Evolutionary conservation across 2,888 invertebrate genomes (phyloP).

Genomic region (Tetropium fuscum): DNA sequence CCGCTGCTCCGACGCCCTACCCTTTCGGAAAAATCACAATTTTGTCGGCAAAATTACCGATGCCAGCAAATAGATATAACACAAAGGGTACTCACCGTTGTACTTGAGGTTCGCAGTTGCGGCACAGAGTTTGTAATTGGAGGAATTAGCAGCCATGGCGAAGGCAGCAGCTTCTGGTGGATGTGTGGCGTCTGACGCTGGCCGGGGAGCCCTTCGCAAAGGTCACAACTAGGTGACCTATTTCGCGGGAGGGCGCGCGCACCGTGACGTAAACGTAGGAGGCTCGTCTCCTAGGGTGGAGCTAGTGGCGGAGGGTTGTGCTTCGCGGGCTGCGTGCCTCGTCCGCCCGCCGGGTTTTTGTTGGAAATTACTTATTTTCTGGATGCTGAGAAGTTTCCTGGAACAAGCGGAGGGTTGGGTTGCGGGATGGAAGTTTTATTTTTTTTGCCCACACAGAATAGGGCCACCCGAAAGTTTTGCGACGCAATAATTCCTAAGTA

Average conservation of each 20-base stretch:
- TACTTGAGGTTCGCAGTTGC: conserved; percentile 58
- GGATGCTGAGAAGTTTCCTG: conserved; percentile 52
- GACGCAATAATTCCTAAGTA: too few species aligned
- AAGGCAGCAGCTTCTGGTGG: conserved; percentile 58
- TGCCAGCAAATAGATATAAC: neutral
- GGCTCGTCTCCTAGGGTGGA: conserved; percentile 56
- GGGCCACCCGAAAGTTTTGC: too few species aligned
- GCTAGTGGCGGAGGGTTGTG: conserved; percentile 42
- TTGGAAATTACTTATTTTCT: conserved; percentile 29
- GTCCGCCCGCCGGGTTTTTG: conserved; percentile 16
- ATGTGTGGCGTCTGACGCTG: conserved; percentile 50
- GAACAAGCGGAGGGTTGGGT: conserved; percentile 58
- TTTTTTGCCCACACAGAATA: too few species aligned
- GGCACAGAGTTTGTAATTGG: conserved; percentile 62
- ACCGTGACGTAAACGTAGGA: conserved; percentile 59
- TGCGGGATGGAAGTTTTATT: conserved; percentile 61
- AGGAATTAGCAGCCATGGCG: conserved; percentile 60
- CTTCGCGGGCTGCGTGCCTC: conserved; percentile 38
- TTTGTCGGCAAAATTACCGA: neutral
- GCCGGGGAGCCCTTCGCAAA: conserved; percentile 52
- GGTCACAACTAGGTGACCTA: conserved; percentile 64
- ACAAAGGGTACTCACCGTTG: conserved; percentile 57
- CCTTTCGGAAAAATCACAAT: neutral
- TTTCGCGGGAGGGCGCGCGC: conserved; percentile 58
- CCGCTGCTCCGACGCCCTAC: neutral